These are phyloP conservation scores for Eupristina koningsbergeri DNA, from an alignment of 1,140 invertebrate genomes.

Conservation along the genomic window DNA sequence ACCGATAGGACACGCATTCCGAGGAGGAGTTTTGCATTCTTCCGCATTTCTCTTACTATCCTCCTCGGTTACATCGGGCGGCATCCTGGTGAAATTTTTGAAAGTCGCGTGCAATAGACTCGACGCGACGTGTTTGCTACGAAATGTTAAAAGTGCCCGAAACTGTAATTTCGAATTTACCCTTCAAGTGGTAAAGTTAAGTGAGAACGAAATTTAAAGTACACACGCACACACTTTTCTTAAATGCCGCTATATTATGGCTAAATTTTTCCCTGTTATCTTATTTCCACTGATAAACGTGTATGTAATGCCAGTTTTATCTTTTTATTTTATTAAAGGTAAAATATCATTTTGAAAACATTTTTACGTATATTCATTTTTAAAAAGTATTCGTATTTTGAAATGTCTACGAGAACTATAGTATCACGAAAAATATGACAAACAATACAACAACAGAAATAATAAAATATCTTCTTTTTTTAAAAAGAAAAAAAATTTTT, in stretches of 20 bases:
- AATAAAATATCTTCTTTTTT: too few species aligned
- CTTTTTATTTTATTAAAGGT: too few species aligned
- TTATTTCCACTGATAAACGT: not conserved
- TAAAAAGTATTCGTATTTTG: too few species aligned
- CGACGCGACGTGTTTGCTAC: not conserved
- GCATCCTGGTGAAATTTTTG: not conserved
- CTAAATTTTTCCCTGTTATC: not conserved
- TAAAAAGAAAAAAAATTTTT: too few species aligned
- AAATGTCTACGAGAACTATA: too few species aligned
- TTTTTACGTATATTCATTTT: too few species aligned
- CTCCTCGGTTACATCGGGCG: too few species aligned
- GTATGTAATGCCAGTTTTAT: not conserved
- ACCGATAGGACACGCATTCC: not conserved
- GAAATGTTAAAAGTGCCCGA: not conserved
- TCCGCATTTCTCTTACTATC: not conserved
- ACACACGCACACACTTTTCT: not conserved
- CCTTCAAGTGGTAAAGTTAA: not conserved
- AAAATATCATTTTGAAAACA: too few species aligned
- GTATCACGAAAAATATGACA: too few species aligned
- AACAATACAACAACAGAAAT: too few species aligned
- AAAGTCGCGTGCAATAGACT: not conserved
- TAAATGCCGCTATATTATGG: not conserved
- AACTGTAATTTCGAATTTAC: not conserved
- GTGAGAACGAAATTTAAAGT: not conserved
- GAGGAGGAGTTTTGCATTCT: not conserved